These are phyloP conservation scores for Sander vitreus DNA, from an alignment of 2,113 vertebrate species.

Conservation along the genomic window DNA sequence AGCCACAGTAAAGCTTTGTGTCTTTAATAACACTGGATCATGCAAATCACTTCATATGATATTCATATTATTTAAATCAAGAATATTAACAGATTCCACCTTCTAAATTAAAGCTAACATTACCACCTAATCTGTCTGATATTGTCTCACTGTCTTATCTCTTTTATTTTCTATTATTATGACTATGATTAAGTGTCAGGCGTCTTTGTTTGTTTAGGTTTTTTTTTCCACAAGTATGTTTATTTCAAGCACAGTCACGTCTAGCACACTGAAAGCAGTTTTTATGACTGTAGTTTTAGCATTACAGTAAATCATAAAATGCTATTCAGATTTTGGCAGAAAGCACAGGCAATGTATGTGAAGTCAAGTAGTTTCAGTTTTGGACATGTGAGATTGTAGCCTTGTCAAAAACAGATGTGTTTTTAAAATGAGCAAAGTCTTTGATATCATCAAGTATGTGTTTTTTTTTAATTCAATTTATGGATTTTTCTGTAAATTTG, in stretches of 20 bases:
- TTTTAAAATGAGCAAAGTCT: slow-evolving; percentile 26
- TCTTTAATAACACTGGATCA: not conserved
- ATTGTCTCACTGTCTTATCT: not conserved
- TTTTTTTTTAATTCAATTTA: slow-evolving; percentile 24
- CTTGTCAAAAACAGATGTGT: slow-evolving; percentile 56
- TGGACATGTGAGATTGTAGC: slow-evolving; percentile 34
- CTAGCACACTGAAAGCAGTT: slow-evolving; percentile 15
- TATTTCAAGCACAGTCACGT: not conserved
- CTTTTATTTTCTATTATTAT: not conserved
- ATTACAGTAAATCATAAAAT: slow-evolving; percentile 57
- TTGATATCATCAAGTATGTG: slow-evolving; percentile 21
- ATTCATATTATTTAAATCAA: not conserved
- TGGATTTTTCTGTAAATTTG: slow-evolving; percentile 19
- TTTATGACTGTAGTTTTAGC: slow-evolving; percentile 42
- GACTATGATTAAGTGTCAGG: not conserved
- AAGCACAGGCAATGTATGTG: slow-evolving; percentile 44
- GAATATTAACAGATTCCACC: not conserved
- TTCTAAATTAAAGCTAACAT: not conserved
- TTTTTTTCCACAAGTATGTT: not conserved
- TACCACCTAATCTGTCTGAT: not conserved
- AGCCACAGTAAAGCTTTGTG: not conserved
- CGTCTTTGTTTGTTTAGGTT: not conserved
- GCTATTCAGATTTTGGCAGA: slow-evolving; percentile 42
- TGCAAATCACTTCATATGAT: not conserved
- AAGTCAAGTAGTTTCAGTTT: slow-evolving; percentile 51